phyloP scores from a whole-genome alignment of 2,797 vertebrate genomes.

The Botia almorhae region DNA sequence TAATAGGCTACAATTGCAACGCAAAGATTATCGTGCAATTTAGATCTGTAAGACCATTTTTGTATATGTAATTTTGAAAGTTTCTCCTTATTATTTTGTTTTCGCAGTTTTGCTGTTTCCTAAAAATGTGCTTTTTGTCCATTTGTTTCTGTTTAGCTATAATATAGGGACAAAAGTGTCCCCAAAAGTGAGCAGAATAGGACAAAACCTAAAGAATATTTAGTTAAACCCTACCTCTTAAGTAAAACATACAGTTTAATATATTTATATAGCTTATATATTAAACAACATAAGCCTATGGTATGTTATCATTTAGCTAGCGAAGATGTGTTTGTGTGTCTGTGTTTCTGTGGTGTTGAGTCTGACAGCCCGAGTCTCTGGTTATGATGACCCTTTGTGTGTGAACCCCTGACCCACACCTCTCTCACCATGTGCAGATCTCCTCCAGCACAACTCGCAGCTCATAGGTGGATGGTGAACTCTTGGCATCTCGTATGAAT shows the following conservation, averaged over 20 bases:
- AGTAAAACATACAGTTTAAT: too few species aligned
- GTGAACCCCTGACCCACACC: constrained; percentile 34
- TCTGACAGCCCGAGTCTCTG: constrained; percentile 22
- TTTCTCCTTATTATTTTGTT: not conserved
- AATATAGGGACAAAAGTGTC: too few species aligned
- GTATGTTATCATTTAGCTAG: not conserved
- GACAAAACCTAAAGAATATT: too few species aligned
- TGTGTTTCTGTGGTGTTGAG: constrained; percentile 15
- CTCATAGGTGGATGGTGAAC: constrained; percentile 43
- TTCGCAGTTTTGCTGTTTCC: not conserved
- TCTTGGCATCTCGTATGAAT: constrained; percentile 30
- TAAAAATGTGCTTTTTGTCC: too few species aligned
- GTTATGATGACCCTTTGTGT: constrained; percentile 15
- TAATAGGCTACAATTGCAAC: not conserved
- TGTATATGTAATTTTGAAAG: not conserved
- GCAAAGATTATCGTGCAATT: not conserved
- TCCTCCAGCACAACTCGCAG: not conserved
- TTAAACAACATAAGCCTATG: not conserved
- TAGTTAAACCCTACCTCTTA: too few species aligned
- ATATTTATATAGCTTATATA: not conserved
- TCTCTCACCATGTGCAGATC: constrained; percentile 40
- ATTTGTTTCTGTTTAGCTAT: too few species aligned
- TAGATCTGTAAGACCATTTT: not conserved
- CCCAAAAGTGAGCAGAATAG: too few species aligned
- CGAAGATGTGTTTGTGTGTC: constrained; percentile 3